A percentile compares a stretch with the other conserved stretches of the same genome.
phyloP scores from a whole-genome alignment of 2,888 invertebrate species.

The Kuschelorhynchus macadamiae region DNA sequence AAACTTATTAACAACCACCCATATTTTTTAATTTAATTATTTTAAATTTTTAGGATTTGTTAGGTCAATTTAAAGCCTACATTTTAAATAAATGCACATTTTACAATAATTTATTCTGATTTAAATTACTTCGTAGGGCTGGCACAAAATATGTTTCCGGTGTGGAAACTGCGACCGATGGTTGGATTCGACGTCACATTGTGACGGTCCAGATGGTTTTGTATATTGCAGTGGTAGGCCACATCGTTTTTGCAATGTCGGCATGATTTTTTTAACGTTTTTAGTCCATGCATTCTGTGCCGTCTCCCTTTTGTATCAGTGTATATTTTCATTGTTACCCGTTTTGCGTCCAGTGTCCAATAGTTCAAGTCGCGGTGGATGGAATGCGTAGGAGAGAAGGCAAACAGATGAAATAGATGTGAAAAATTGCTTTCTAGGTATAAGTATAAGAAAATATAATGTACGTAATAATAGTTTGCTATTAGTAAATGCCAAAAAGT shows the following conservation, averaged over 20 bases:
- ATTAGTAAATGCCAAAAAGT: too few relatives aligned
- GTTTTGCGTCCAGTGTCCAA: not conserved
- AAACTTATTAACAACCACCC: too few relatives aligned
- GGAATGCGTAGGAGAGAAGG: too few relatives aligned
- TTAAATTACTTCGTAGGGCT: slow-evolving; percentile 74
- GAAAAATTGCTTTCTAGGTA: too few relatives aligned
- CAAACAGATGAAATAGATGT: too few relatives aligned
- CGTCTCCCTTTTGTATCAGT: slow-evolving; percentile 8
- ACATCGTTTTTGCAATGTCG: slow-evolving; percentile 9
- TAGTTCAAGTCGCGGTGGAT: too few relatives aligned
- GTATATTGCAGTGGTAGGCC: slow-evolving; percentile 91
- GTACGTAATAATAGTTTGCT: too few relatives aligned
- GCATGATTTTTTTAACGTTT: slow-evolving; percentile 41
- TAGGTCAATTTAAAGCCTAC: too few relatives aligned
- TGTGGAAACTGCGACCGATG: slow-evolving; percentile 88
- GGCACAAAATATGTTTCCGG: slow-evolving; percentile 92
- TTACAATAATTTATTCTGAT: slow-evolving; percentile 10
- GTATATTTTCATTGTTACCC: slow-evolving; percentile 1
- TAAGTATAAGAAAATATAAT: too few relatives aligned
- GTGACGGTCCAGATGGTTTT: slow-evolving; percentile 93
- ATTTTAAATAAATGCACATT: too few relatives aligned
- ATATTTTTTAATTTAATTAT: too few relatives aligned
- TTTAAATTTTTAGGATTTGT: too few relatives aligned
- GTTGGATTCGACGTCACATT: slow-evolving; percentile 90
- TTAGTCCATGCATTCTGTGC: slow-evolving; percentile 30